phyloP scores from a whole-genome alignment of 2,888 invertebrate genomes.

The Dryobotodes eremita region DNA sequence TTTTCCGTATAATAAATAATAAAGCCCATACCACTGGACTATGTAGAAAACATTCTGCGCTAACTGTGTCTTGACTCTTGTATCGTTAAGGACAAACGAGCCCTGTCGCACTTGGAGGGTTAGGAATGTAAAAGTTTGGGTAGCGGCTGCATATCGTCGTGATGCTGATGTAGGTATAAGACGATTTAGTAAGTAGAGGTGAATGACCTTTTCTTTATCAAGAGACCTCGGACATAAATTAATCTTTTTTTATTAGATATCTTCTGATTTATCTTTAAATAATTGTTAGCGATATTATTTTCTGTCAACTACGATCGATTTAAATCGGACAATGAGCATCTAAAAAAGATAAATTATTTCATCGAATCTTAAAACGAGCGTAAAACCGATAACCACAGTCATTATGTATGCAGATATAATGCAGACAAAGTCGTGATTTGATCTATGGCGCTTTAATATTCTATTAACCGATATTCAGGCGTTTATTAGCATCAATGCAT shows the following conservation, averaged over 20 bases:
- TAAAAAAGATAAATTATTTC: slow-evolving; percentile 61
- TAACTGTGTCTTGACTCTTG: slow-evolving; percentile 66
- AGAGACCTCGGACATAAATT: not conserved
- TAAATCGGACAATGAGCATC: slow-evolving; percentile 35
- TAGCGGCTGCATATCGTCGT: slow-evolving; percentile 40
- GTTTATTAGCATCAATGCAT: slow-evolving; percentile 67
- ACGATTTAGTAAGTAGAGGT: not conserved
- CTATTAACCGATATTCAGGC: slow-evolving; percentile 81
- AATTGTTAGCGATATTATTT: not conserved
- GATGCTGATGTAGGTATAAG: slow-evolving; percentile 12
- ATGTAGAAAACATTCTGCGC: slow-evolving; percentile 64
- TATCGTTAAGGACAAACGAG: slow-evolving; percentile 60
- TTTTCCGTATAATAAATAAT: slow-evolving; percentile 90
- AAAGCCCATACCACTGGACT: slow-evolving; percentile 78
- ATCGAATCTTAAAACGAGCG: slow-evolving; percentile 67
- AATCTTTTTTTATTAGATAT: not conserved
- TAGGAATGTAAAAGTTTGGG: slow-evolving; percentile 64
- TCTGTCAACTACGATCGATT: not conserved
- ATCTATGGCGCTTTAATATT: slow-evolving; percentile 85
- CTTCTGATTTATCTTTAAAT: not conserved
- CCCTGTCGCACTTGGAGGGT: slow-evolving; percentile 62
- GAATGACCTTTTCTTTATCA: slow-evolving; percentile 22
- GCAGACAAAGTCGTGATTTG: slow-evolving; percentile 75
- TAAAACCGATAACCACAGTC: slow-evolving; percentile 78
- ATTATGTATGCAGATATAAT: slow-evolving; percentile 83